Base-by-base conservation (phyloP, 2,888 invertebrate genomes). In the Deilephila elpenor region DNA sequence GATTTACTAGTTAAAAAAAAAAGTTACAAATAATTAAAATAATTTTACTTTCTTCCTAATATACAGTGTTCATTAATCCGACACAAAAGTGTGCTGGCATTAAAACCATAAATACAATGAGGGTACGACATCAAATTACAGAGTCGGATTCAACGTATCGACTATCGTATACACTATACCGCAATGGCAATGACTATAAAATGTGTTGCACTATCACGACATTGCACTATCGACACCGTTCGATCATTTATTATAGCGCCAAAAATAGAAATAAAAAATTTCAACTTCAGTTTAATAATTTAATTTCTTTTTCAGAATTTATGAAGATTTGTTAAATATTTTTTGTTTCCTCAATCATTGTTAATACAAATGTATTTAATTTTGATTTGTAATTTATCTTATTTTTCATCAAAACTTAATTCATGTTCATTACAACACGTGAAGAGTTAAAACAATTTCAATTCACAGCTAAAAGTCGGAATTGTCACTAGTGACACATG, bases 191-290 rank as follows among this genome's bases (percentile, higher is more conserved):
- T 61, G 64, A 19, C 64, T 59, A 73, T 70, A 71, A 73, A 74
- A 73, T 71, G 71, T n/a, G 67, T 74, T 67, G 60, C 56, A 74
- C 75, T n/a, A n/a, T 78, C 75, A 74, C 72, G 72, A 72, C 56
- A 72, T 53, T 72, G 64, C 73, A 78, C 79, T 82, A 82, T 82
- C 82, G 82, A 82, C 81, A 80, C 80, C 81, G 78, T 74, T 75
- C 75, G 78, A 82, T 83, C 81, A 84, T 83, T 82, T 81, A 78
- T 62, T 51, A 51, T 51, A 51, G 44, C 51, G 19, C 37, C 20
- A 17, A 6, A 14, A 37, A 62, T 62, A n/a, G 7, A 62, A 37
- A 62, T 44, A 51, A 37, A n/a, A 67, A 20, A 64, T 14, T 44
- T 5, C 20, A 44, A 64, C n/a, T 56, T 19, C 19, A 19, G 17